Evolutionary conservation across 1,140 invertebrate genomes (phyloP).

Genomic region (Drosophila murphyi): DNA sequence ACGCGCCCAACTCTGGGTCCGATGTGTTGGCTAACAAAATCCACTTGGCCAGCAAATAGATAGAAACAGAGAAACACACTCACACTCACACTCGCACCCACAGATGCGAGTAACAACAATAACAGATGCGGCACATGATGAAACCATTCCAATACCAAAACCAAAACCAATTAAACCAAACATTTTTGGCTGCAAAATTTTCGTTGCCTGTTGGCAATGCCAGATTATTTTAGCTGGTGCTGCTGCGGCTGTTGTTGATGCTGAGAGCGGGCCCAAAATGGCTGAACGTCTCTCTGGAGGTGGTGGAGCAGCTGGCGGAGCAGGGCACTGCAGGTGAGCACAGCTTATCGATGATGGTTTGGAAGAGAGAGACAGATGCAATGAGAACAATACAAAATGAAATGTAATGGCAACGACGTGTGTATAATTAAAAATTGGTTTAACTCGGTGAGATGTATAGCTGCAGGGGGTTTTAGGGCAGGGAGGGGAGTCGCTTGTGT

Average conservation of each 20-base stretch:
- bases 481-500: background rate
- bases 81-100: background rate
- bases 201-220: slow-evolving; percentile 55
- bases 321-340: slow-evolving; percentile 15
- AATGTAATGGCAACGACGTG: slow-evolving; percentile 79
- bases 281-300: slow-evolving; percentile 31
- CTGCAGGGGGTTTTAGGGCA: too few relatives aligned
- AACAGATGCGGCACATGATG: slow-evolving; percentile 26
- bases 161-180: slow-evolving; percentile 82
- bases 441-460: too few relatives aligned
- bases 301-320: background rate
- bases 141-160: slow-evolving; percentile 72
- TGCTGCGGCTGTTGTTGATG: slow-evolving; percentile 9
- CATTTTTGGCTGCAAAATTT: slow-evolving; percentile 66
- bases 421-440: slow-evolving; percentile 75
- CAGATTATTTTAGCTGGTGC: slow-evolving; percentile 39
- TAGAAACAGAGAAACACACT: background rate
- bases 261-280: slow-evolving; percentile 38
- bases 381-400: slow-evolving; percentile 73
- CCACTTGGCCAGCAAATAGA: slow-evolving; percentile 10
- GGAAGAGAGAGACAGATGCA: slow-evolving; percentile 20
- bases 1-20: slow-evolving; percentile 8
- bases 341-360: slow-evolving; percentile 17
- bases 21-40: background rate
- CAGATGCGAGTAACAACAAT: slow-evolving; percentile 38